Percentiles rank a stretch among this genome's conserved stretches.
phyloP scores from a whole-genome alignment of 2,797 vertebrate genomes.

The Cottoperca gobio region DNA sequence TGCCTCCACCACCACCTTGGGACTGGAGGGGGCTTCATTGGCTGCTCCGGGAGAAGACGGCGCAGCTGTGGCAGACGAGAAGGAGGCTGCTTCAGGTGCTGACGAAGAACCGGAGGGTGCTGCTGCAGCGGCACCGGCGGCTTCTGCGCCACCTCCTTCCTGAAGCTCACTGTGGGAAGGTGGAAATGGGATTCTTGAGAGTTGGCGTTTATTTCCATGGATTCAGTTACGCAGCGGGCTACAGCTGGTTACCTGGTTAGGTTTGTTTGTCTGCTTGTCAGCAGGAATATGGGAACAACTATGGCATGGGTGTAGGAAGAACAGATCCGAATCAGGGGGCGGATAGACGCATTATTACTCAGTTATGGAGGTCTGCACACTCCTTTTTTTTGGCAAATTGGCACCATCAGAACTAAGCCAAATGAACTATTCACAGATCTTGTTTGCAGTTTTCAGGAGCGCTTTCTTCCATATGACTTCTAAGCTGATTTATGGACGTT shows the following conservation, averaged over 20 bases:
- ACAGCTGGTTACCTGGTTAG: no score
- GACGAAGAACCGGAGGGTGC: conserved; percentile 75
- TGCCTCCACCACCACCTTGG: conserved; percentile 81
- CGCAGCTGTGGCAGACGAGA: conserved; percentile 61
- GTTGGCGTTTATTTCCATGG: no score
- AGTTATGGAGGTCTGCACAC: no score
- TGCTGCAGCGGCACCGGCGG: conserved; percentile 37
- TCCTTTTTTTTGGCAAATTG: not conserved
- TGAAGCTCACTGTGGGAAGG: conserved; percentile 71
- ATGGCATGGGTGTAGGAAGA: no score
- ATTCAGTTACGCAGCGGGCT: not conserved
- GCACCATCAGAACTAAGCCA: not conserved
- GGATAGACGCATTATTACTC: no score
- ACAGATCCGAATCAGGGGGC: no score
- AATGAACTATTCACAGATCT: not conserved
- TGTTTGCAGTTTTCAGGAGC: no score
- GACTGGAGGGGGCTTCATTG: conserved; percentile 56
- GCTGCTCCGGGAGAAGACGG: conserved; percentile 48
- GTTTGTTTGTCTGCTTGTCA: no score
- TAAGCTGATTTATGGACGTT: no score
- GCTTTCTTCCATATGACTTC: no score
- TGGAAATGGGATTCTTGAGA: not conserved
- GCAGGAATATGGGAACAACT: no score
- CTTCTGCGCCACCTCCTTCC: conserved; percentile 51
- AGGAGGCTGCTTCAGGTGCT: conserved; percentile 60